Evolutionary conservation across 23 tunicate species (phyloP).

Genomic region (Styela clava): DNA sequence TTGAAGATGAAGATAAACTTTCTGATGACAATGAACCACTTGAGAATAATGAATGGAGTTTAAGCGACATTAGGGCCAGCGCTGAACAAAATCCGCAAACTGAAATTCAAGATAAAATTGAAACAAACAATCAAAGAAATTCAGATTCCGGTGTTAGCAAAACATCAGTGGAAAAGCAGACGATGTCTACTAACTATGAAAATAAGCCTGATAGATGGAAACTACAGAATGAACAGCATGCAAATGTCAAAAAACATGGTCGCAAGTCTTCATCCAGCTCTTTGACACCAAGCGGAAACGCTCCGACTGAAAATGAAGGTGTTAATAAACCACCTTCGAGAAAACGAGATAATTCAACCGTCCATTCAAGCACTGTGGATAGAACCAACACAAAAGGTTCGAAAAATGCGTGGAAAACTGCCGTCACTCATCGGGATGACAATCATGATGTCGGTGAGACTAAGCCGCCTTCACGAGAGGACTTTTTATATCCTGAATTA

Average conservation of each 20-base stretch:
- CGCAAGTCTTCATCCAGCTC: slow-evolving; percentile 1
- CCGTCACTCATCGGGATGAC: too few species aligned
- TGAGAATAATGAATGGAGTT: not conserved
- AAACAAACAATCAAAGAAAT: too few species aligned
- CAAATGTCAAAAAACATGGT: not conserved
- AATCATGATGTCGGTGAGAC: too few species aligned
- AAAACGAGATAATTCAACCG: not conserved
- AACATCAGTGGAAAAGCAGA: too few species aligned
- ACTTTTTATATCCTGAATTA: not conserved
- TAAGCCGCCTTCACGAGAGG: too few species aligned
- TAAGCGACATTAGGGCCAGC: not conserved
- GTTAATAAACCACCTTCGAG: not conserved
- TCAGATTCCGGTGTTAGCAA: too few species aligned
- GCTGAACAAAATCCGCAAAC: not conserved
- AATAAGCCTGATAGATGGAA: too few species aligned
- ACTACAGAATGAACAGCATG: too few species aligned
- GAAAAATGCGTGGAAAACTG: too few species aligned
- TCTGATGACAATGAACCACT: not conserved
- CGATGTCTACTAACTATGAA: too few species aligned
- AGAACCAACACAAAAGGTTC: not conserved
- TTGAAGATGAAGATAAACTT: not conserved
- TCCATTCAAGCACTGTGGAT: not conserved
- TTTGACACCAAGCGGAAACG: not conserved
- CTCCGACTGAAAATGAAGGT: not conserved
- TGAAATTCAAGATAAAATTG: too few species aligned